Conservation (phyloP, 2,113 vertebrate genomes). For the Dolichotis patagonum region DNA sequence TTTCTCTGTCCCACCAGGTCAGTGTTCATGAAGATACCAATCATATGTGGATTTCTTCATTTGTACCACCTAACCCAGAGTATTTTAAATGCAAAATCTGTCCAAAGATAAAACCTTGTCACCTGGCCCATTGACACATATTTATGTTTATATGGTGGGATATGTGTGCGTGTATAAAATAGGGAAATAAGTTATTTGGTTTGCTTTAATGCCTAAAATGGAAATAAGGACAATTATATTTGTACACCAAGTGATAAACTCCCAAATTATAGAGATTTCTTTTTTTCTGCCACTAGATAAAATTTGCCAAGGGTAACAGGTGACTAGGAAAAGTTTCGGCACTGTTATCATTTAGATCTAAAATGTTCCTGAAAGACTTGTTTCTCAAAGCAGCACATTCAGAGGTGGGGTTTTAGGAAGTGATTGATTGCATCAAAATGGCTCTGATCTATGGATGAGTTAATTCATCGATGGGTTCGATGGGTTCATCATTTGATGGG, state of each 20-base stretch:
- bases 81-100: background rate
- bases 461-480: background rate
- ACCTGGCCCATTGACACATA: background rate
- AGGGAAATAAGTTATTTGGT: background rate
- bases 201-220: background rate
- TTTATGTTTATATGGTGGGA: background rate
- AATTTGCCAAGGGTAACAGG: background rate
- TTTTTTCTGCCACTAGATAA: background rate
- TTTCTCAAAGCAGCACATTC: background rate
- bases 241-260: background rate
- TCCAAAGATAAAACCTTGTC: background rate
- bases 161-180: background rate
- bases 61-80: background rate
- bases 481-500: background rate
- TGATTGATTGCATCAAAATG: background rate
- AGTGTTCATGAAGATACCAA: background rate
- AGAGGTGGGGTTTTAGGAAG: background rate
- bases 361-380: background rate
- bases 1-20: background rate
- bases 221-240: background rate
- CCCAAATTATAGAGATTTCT: background rate
- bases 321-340: background rate
- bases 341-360: background rate
- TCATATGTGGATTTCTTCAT: background rate
- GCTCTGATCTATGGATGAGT: background rate